phyloP scores from a whole-genome alignment of 1,140 invertebrate species.

The Pararge aegeria region DNA sequence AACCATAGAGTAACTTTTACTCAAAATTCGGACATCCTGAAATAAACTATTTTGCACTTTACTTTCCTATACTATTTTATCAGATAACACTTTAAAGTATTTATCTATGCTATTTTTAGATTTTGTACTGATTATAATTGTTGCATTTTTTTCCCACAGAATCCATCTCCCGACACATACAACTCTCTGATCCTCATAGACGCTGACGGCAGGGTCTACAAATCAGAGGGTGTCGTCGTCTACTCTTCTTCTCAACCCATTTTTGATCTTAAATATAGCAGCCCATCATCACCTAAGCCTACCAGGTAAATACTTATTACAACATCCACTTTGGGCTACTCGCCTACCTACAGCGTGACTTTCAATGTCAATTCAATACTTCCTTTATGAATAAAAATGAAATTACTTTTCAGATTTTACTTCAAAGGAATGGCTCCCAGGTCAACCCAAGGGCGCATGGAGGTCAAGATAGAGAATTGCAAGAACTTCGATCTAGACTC shows the following conservation, averaged over 20 bases:
- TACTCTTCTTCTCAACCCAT: conserved; percentile 65
- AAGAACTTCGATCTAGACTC: conserved; percentile 76
- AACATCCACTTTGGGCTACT: no score
- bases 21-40: no score
- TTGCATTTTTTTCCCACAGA: conserved; percentile 44
- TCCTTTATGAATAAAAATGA: no score
- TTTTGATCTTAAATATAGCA: conserved; percentile 69
- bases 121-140: not conserved
- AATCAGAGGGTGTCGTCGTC: conserved; percentile 67
- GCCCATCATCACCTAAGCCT: conserved; percentile 43
- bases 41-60: no score
- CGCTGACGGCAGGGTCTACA: conserved; percentile 78
- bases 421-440: conserved; percentile 79
- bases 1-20: no score
- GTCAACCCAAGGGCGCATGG: conserved; percentile 80
- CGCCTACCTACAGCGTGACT: no score
- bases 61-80: no score
- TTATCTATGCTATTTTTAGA: no score
- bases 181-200: conserved; percentile 61
- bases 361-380: no score
- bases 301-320: conserved; percentile 41
- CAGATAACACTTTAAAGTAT: no score
- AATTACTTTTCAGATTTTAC: conserved; percentile 60
- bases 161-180: conserved; percentile 71
- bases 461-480: conserved; percentile 77